Base-by-base conservation (phyloP, 2,888 invertebrate genomes). In the Liopterus haemorrhoidalis region DNA sequence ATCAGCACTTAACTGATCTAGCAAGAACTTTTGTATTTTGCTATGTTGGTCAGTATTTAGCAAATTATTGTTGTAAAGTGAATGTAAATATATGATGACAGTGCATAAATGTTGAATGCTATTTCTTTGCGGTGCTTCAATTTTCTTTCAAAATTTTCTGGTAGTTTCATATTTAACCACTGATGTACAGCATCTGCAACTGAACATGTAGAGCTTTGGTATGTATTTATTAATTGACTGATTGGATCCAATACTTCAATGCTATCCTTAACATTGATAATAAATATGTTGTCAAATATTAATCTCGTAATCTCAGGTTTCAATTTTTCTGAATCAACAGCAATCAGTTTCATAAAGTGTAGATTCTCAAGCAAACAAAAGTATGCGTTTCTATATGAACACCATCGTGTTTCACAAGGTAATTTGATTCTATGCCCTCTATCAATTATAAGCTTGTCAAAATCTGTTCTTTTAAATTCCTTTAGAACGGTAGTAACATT, bases 381-480 rank as follows among this genome's bases (percentile, higher is more conserved):
- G 16, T 38, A 46, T 1, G 28, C 19, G 14, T 41, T 30, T 30
- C 36, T 16, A 18, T 46, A 38, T n/a, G 46, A 46, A 27, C 46
- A 39, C 42, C 42, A 35, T 6, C 42, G 14, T 4, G 42, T 42
- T 2, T 37, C 36, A 14, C 42, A 42, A 4, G 51, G 44, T 21
- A 51, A 42, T 21, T 38, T 21, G 14, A 49, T 48, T 49, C 25
- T 44, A 11, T 15, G 20, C 9, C 46, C 50, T 19, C 30, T 16
- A 20, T 45, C 19, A 12, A 46, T 31, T 4, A 53, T 12, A 32
- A 44, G 27, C 15, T 41, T 40, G 48, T 55, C 52, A 20, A 46
- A 38, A 30, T 27, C 35, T n/a, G 49, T 15, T 21, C 35, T 28
- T 42, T 52, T 37, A 49, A 54, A 43, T 46, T 42, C 35, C 20